Evolutionary conservation across 2,888 invertebrate species (phyloP).

Genomic region (Marasmarcha lunaedactyla): DNA sequence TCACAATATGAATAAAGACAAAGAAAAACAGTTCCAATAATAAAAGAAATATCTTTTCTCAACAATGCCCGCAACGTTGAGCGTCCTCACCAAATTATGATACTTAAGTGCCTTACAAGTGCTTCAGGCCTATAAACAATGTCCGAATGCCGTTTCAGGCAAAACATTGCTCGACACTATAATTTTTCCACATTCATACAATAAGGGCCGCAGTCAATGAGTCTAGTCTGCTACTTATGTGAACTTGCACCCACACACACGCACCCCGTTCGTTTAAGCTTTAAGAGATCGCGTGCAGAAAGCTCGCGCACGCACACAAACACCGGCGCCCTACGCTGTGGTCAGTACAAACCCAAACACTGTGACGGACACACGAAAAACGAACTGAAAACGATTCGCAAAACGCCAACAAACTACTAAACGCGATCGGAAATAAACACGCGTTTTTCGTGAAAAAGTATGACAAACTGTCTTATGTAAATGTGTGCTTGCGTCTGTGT

Average conservation of each 20-base stretch:
- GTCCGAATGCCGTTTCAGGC: slow-evolving; percentile 55
- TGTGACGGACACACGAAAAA: slow-evolving; percentile 69
- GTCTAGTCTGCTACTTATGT: slow-evolving; percentile 66
- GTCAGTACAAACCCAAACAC: slow-evolving; percentile 70
- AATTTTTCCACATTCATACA: slow-evolving; percentile 71
- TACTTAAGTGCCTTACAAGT: slow-evolving; percentile 46
- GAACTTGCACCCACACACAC: slow-evolving; percentile 52
- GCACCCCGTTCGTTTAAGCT: slow-evolving; percentile 58
- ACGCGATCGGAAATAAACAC: slow-evolving; percentile 20
- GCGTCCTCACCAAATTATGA: slow-evolving; percentile 56
- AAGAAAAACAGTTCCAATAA: no score
- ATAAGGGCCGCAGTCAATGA: slow-evolving; percentile 70
- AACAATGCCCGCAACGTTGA: slow-evolving; percentile 11
- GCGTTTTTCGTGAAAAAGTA: slow-evolving; percentile 18
- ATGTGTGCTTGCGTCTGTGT: slow-evolving; percentile 50
- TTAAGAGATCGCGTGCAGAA: slow-evolving; percentile 61
- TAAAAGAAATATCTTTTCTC: no score
- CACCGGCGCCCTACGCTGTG: slow-evolving; percentile 68
- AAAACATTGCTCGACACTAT: slow-evolving; percentile 55
- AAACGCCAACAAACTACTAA: slow-evolving; percentile 28
- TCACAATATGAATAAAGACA: no score
- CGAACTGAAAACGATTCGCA: slow-evolving; percentile 63
- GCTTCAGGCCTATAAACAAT: slow-evolving; percentile 54
- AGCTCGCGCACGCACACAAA: slow-evolving; percentile 64
- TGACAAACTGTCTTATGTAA: slow-evolving; percentile 43